A percentile compares a stretch with the other conserved stretches of the same genome.
Evolutionary conservation across 2,888 invertebrate genomes (phyloP).

Genomic region (Pristionchus entomophagus): DNA sequence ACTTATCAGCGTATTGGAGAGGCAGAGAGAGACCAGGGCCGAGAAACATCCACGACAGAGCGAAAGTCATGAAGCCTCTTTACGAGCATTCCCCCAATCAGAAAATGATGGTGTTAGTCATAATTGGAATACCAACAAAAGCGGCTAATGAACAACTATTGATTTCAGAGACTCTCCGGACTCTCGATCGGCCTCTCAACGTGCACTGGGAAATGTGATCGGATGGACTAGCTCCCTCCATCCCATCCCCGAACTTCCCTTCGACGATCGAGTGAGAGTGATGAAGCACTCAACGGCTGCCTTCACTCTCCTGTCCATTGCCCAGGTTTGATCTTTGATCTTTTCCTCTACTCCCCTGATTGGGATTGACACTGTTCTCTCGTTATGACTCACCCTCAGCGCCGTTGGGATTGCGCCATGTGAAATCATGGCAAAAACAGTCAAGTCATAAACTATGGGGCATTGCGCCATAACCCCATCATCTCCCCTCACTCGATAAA

Average conservation of each 20-base stretch:
- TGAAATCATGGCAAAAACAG: background rate
- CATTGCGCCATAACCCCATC: background rate
- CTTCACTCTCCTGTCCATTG: conserved; percentile 66
- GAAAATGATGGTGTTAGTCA: no score
- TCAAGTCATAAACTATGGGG: background rate
- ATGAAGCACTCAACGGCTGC: conserved; percentile 68
- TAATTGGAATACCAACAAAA: no score
- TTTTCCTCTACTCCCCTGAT: background rate
- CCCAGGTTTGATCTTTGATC: conserved; percentile 1
- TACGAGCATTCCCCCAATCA: no score
- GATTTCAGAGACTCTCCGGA: conserved; percentile 46
- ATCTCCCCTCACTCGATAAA: background rate
- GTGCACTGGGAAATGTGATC: conserved; percentile 66
- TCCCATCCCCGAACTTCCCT: conserved; percentile 70
- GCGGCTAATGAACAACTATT: no score
- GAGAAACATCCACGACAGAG: background rate
- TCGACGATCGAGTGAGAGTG: conserved; percentile 69
- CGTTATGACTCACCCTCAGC: no score
- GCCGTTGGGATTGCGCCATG: conserved; percentile 28
- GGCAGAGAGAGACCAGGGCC: background rate
- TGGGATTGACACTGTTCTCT: no score
- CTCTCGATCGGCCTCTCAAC: conserved; percentile 52
- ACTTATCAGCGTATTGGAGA: background rate
- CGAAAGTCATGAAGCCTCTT: background rate
- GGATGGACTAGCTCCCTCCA: conserved; percentile 73